These are phyloP conservation scores for Cheilosia urbana DNA, from an alignment of 2,888 invertebrate species.

Conservation along the genomic window DNA sequence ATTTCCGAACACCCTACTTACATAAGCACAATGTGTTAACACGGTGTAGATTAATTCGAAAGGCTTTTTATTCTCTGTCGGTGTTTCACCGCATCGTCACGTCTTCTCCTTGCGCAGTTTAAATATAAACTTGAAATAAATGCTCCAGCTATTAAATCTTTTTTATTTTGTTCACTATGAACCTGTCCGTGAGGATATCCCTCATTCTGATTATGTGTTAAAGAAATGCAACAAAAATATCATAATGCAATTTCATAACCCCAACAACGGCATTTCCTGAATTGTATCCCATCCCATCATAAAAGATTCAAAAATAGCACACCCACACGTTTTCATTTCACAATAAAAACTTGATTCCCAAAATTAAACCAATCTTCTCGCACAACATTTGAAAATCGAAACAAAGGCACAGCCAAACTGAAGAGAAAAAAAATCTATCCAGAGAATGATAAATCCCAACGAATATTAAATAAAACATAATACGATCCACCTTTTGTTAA, in stretches of 20 bases:
- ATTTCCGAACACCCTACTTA: too few species aligned
- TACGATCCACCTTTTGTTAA: slow-evolving; percentile 56
- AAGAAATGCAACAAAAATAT: slow-evolving; percentile 8
- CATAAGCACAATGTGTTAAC: too few species aligned
- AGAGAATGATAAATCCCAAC: slow-evolving; percentile 54
- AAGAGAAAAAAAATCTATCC: slow-evolving; percentile 24
- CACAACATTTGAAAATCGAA: slow-evolving; percentile 58
- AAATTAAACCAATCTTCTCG: slow-evolving; percentile 65
- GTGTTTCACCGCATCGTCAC: too few species aligned
- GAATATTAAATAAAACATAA: slow-evolving; percentile 58
- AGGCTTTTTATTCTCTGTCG: too few species aligned
- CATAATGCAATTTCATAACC: slow-evolving; percentile 9
- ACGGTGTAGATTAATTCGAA: too few species aligned
- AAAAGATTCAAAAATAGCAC: slow-evolving; percentile 47
- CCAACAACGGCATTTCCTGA: slow-evolving; percentile 31
- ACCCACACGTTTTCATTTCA: slow-evolving; percentile 47
- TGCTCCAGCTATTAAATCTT: neutral
- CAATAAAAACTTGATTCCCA: slow-evolving; percentile 33
- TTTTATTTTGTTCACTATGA: neutral
- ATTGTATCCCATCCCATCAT: neutral
- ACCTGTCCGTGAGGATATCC: neutral
- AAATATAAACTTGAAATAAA: neutral
- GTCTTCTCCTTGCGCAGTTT: neutral
- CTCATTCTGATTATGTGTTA: slow-evolving; percentile 5
- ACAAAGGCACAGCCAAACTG: slow-evolving; percentile 26